Evolutionary conservation across 2,888 invertebrate genomes (phyloP), one percentile per base, ranked within the genome.

Genomic region (Eledona agricola): DNA sequence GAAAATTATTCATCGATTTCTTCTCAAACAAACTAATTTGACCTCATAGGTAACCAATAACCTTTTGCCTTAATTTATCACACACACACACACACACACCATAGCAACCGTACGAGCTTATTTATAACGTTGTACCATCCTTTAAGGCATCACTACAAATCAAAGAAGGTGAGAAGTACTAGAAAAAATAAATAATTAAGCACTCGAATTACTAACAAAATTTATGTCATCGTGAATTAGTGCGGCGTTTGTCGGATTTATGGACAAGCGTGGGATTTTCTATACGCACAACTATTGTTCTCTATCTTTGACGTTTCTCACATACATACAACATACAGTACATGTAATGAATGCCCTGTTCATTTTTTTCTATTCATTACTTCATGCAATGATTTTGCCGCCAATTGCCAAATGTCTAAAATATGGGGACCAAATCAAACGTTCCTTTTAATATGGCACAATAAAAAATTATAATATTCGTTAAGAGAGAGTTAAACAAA

Each of bases 171-270:
- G 25, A 32, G 45, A 32, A 19, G 17, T 34, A 23, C 23, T 16
- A 12, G 12, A 26, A 46, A 46, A 46, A 46, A 46, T 34, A 31
- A 45, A 31, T 32, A 45, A 45, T 45, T 45, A 46, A 46, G 17
- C 19, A 10, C 19, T 46, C 26, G 26, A 34, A 45, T 45, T 45
- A 25, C 34, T 25, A 4, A 25, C 23, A 17, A 32, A 45, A 46
- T 46, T 26, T 46, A 26, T 35, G 13, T 28, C 7, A 16, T 35
- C 32, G 11, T 35, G 12, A 37, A 47, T 35, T 47, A 47, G 37
- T 37, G 22, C 37, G 5, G 12, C 26, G 35, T 52, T 52, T 38
- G 9, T 20, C 26, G 13, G 11, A 42, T 42, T 42, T 42, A 51
- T 51, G 10, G 31, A 26, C 26, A 6, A 20, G 28, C 42, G 35